These are phyloP conservation scores for Philonicus albiceps DNA, from an alignment of 2,888 invertebrate genomes.

Conservation along the genomic window DNA sequence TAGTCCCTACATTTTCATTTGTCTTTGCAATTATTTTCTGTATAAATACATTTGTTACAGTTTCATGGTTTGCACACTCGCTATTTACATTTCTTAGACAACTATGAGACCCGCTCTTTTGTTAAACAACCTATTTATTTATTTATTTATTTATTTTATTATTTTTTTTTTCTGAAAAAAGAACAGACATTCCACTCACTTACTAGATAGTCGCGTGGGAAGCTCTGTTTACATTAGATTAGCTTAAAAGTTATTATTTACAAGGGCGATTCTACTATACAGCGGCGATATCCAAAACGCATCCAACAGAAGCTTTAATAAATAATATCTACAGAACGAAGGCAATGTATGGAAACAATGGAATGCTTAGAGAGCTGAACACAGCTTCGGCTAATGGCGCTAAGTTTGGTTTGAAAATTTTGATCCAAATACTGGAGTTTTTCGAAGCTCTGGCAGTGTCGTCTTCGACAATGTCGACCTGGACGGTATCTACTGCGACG, in stretches of 20 bases:
- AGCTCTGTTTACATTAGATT: slow-evolving; percentile 20
- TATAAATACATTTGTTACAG: slow-evolving; percentile 37
- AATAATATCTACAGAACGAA: slow-evolving; percentile 24
- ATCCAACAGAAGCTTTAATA: slow-evolving; percentile 2
- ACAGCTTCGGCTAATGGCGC: background rate
- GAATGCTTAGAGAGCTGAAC: slow-evolving; percentile 31
- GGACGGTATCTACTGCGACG: background rate
- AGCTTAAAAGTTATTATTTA: background rate
- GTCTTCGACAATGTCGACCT: background rate
- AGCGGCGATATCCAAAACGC: background rate
- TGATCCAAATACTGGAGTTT: background rate
- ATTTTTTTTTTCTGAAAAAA: background rate
- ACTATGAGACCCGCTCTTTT: slow-evolving; percentile 40
- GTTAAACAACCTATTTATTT: background rate
- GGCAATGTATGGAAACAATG: slow-evolving; percentile 20
- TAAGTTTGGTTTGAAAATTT: background rate
- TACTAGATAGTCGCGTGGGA: slow-evolving; percentile 35
- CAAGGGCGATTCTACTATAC: slow-evolving; percentile 13
- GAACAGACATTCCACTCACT: background rate
- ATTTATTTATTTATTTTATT: no score
- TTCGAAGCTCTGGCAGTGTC: background rate
- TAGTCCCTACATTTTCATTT: background rate
- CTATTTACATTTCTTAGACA: slow-evolving; percentile 21
- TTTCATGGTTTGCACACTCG: background rate
- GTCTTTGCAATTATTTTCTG: slow-evolving; percentile 26